phyloP scores from a whole-genome alignment of 2,797 vertebrate genomes.

The Saxicola maurus region DNA sequence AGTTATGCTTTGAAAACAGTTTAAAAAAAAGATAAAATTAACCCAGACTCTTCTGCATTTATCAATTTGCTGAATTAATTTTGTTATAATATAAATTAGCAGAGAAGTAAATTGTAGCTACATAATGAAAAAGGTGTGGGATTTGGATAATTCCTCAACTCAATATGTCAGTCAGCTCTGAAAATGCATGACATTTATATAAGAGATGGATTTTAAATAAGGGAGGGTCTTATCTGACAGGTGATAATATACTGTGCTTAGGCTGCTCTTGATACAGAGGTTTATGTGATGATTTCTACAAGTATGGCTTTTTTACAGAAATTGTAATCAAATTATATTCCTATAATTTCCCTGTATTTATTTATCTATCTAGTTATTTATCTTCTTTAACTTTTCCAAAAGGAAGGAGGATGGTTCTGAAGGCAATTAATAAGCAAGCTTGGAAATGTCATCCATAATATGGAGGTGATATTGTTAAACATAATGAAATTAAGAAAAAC shows the following conservation, averaged over 20 bases:
- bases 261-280: not conserved
- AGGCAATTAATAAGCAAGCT: not conserved
- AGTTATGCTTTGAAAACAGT: not conserved
- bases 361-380: not conserved
- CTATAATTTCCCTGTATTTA: not conserved
- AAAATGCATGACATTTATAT: not conserved
- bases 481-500: not conserved
- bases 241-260: not conserved
- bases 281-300: not conserved
- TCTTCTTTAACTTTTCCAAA: not conserved
- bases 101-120: not conserved
- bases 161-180: not conserved
- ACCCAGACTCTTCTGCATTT: not conserved
- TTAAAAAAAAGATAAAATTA: not conserved
- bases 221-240: not conserved
- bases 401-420: rapidly evolving
- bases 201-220: not conserved
- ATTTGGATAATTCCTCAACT: not conserved
- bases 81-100: not conserved
- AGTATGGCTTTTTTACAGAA: not conserved
- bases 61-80: not conserved
- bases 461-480: not conserved
- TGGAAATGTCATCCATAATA: not conserved
- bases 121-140: not conserved
- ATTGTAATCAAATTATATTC: not conserved